Evolutionary conservation across 2,888 invertebrate species (phyloP).

Genomic region (Drosophila phalerata): DNA sequence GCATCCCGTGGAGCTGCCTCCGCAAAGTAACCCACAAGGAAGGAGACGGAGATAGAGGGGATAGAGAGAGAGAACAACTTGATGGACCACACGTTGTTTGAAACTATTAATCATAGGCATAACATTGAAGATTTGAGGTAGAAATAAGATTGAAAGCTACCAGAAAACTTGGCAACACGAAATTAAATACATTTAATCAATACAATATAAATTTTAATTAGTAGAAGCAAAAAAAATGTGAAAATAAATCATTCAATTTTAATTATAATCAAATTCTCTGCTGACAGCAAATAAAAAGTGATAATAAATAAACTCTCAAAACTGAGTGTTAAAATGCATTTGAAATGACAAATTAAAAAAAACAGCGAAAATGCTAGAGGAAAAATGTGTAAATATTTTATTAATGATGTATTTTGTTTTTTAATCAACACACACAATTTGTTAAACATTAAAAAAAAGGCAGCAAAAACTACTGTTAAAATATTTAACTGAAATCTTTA

Average conservation of each 20-base stretch:
- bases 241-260: constrained; percentile 41
- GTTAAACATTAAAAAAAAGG: constrained; percentile 29
- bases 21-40: constrained; percentile 26
- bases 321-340: constrained; percentile 36
- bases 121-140: constrained; percentile 15
- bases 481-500: constrained; percentile 29
- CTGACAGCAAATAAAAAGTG: constrained; percentile 21
- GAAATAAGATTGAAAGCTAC: constrained; percentile 27
- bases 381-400: constrained; percentile 18
- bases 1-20: constrained; percentile 51
- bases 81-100: constrained; percentile 53
- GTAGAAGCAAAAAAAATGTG: constrained; percentile 2
- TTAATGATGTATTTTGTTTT: constrained; percentile 47
- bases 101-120: constrained; percentile 51
- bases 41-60: neutral
- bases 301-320: neutral
- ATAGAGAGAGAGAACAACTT: neutral
- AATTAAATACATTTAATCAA: constrained; percentile 50
- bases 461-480: constrained; percentile 15
- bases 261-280: constrained; percentile 12
- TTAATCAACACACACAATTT: constrained; percentile 49
- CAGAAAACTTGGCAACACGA: constrained; percentile 33
- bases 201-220: constrained; percentile 56
- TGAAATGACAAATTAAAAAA: constrained; percentile 28
- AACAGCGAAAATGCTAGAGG: neutral